Base-by-base conservation (phyloP, 2,113 vertebrate species). In the Poeciliopsis retropinna region DNA sequence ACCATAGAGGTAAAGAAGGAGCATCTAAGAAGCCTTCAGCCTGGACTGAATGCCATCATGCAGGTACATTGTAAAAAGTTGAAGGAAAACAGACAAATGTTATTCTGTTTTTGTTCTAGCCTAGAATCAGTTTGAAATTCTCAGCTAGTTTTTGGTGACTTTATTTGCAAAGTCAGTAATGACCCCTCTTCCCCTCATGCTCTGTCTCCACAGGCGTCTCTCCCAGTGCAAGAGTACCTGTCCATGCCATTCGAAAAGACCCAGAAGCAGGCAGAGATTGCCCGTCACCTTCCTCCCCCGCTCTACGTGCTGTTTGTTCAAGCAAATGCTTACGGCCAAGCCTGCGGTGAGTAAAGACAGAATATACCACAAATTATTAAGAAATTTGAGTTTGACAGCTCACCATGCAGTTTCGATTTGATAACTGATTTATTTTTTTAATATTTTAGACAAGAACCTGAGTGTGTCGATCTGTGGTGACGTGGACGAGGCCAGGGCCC, bases 1-100 rank as follows among this genome's bases (percentile, higher is more conserved):
- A 96, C 96, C 91, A 99, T 99, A 0, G 98, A 99, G 82, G 95
- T 97, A 80, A 99, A 99, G 93, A 99, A 97, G 86, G 98, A 99
- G 32, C 97, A 99, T 67, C 94, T 99, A 82, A 96, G 91, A 82
- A 99, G 97, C 88, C 94, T 99, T n/a, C 97, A 99, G 92, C 98
- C 98, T 28, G 97, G 96, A 5, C 96, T 99, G 69, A 96, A 97
- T 73, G 96, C 95, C 85, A 99, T 99, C 84, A 99, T 99, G 97
- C 97, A 99, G 97, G 98, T 98, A 87, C 63, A 5, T n/a, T 32
- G 0, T n/a, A 13, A 34, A n/a, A 14, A 31, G 28, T 29, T 15
- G 11, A 8, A 25, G 22, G 3, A 37, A 0, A 37, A 37, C 27
- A 27, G 14, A 31, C 4, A 30, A 63, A 14, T 61, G 12, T 29